phyloP scores from a whole-genome alignment of 2,113 vertebrate species.

The Cygnus buccinator region DNA sequence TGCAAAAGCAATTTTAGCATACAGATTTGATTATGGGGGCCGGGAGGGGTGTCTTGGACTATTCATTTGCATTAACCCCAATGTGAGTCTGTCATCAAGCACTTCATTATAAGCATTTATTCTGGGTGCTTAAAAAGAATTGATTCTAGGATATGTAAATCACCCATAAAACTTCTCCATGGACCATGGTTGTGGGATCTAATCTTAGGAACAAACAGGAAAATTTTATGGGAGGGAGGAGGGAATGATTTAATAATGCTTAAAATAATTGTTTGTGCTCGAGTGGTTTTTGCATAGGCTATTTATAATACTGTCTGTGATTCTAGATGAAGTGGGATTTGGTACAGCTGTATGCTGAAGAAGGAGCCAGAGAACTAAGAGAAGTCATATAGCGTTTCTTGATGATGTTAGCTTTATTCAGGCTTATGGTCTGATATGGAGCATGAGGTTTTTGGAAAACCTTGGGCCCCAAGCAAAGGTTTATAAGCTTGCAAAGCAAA shows the following conservation, averaged over 20 bases:
- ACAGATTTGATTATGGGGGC: background rate
- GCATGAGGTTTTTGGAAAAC: background rate
- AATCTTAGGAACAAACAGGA: background rate
- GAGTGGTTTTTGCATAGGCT: background rate
- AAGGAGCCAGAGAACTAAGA: background rate
- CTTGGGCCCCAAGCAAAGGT: background rate
- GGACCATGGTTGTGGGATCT: background rate
- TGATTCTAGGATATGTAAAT: background rate
- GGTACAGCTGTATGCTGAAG: background rate
- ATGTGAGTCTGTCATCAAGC: accelerated
- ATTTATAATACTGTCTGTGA: background rate
- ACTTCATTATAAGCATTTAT: background rate
- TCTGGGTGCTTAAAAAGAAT: background rate
- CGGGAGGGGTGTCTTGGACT: background rate
- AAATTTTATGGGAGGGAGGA: background rate
- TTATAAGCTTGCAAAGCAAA: background rate
- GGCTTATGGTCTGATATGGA: background rate
- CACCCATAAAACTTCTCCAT: background rate
- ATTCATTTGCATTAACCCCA: background rate
- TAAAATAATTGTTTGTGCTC: background rate
- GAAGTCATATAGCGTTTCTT: background rate
- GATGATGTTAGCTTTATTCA: background rate
- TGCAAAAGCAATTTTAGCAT: background rate
- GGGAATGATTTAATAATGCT: background rate
- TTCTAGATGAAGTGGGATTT: background rate